These are phyloP conservation scores for Thysanoteuthis rhombus DNA, from an alignment of 2,888 invertebrate genomes.

Conservation along the genomic window DNA sequence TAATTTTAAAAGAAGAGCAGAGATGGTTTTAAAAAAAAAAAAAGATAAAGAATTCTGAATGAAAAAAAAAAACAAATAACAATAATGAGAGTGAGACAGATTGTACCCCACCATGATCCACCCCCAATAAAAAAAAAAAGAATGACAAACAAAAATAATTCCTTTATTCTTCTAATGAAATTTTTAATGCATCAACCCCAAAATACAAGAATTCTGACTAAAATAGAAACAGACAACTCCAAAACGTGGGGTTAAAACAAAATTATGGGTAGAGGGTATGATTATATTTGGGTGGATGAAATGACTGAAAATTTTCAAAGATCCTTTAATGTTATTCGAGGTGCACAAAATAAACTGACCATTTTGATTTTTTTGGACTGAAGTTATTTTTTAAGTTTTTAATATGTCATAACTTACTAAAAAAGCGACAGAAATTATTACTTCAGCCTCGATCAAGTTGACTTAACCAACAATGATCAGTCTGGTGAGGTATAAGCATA, in stretches of 20 bases:
- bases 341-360: no score
- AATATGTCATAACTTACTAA: no score
- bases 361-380: no score
- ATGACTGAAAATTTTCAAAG: no score
- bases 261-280: no score
- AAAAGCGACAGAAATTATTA: no score
- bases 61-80: not conserved
- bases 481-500: no score
- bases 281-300: no score
- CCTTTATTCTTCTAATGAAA: not conserved
- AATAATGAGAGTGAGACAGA: not conserved
- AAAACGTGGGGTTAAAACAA: not conserved
- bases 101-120: not conserved
- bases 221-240: not conserved
- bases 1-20: not conserved
- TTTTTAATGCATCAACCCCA: not conserved
- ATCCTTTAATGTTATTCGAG: no score
- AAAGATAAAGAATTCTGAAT: not conserved
- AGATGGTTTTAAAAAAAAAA: not conserved
- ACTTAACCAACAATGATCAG: no score
- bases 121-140: not conserved
- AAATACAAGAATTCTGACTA: not conserved
- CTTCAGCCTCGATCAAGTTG: no score
- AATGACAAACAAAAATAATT: not conserved
- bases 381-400: no score